Conservation (phyloP, 2,888 invertebrate genomes). For the Meiosimyza decipiens region DNA sequence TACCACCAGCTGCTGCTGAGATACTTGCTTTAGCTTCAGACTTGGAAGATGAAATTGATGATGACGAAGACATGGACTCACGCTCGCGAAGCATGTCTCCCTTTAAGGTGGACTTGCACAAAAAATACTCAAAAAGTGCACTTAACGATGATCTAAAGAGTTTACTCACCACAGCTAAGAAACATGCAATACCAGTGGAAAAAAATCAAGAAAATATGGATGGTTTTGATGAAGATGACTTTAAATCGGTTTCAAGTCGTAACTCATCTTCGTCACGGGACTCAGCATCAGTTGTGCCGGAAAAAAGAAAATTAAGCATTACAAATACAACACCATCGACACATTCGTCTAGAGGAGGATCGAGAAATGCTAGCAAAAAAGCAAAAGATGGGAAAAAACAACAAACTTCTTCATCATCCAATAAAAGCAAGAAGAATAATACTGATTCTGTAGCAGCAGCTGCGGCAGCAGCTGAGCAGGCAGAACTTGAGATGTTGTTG, state of each 20-base stretch:
- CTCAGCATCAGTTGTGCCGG: constrained; percentile 21
- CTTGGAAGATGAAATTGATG: constrained; percentile 57
- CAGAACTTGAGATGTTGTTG: constrained; percentile 61
- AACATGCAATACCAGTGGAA: constrained; percentile 40
- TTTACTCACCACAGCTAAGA: constrained; percentile 59
- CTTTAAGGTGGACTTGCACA: constrained; percentile 66
- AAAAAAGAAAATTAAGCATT: neutral
- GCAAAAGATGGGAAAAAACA: constrained; percentile 47
- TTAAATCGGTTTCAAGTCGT: constrained; percentile 60
- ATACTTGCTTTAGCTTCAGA: constrained; percentile 59
- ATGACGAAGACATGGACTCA: constrained; percentile 52
- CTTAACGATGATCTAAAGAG: constrained; percentile 63
- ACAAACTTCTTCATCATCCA: constrained; percentile 1
- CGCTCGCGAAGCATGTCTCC: constrained; percentile 64
- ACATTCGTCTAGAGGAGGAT: constrained; percentile 28
- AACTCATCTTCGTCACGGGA: constrained; percentile 47
- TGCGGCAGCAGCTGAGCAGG: constrained; percentile 56
- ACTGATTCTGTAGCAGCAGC: constrained; percentile 55
- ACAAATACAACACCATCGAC: neutral
- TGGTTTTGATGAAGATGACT: constrained; percentile 56
- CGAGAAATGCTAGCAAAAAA: constrained; percentile 36
- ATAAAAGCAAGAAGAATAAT: constrained; percentile 38
- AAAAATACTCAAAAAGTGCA: constrained; percentile 67
- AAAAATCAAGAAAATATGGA: constrained; percentile 42
- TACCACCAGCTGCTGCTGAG: constrained; percentile 59